Evolutionary conservation across 2,113 vertebrate genomes (phyloP).

Genomic region (Nannospalax galili): DNA sequence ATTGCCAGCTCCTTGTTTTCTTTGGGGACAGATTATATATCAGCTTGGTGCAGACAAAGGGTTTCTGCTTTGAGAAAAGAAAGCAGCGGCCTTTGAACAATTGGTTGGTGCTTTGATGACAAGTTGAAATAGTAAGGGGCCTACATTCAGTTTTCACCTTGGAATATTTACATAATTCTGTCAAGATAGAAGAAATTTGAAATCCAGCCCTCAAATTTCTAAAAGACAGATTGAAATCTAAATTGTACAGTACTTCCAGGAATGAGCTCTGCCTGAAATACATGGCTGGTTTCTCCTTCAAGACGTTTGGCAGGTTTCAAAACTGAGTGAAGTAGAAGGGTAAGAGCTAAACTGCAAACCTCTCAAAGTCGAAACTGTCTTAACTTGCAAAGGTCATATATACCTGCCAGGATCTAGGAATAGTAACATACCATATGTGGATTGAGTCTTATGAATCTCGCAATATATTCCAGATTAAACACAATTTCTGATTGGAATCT

Average conservation of each 20-base stretch:
- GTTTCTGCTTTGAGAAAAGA: not conserved
- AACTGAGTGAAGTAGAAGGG: conserved; percentile 26
- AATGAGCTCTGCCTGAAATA: not conserved
- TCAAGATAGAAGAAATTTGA: conserved; percentile 15
- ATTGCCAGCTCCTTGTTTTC: conserved; percentile 16
- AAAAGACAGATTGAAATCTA: conserved; percentile 7
- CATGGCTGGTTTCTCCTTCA: conserved; percentile 14
- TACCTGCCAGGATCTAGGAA: not conserved
- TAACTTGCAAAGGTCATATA: not conserved
- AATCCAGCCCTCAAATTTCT: not conserved
- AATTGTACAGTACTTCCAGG: not conserved
- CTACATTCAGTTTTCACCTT: conserved; percentile 5
- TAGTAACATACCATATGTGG: not conserved
- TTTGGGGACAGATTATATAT: not conserved
- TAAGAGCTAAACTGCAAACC: not conserved
- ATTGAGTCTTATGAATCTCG: not conserved
- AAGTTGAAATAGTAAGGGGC: not conserved
- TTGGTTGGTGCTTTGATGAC: not conserved
- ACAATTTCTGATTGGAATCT: not conserved
- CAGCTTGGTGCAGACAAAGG: not conserved
- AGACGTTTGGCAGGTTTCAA: conserved; percentile 7
- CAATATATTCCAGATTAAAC: not conserved
- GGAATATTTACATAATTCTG: conserved; percentile 43
- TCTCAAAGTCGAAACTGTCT: conserved; percentile 14
- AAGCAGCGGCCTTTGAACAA: conserved; percentile 4